These are phyloP conservation scores for Phyllostomus hastatus DNA, from an alignment of 2,113 vertebrate genomes.

Conservation along the genomic window DNA sequence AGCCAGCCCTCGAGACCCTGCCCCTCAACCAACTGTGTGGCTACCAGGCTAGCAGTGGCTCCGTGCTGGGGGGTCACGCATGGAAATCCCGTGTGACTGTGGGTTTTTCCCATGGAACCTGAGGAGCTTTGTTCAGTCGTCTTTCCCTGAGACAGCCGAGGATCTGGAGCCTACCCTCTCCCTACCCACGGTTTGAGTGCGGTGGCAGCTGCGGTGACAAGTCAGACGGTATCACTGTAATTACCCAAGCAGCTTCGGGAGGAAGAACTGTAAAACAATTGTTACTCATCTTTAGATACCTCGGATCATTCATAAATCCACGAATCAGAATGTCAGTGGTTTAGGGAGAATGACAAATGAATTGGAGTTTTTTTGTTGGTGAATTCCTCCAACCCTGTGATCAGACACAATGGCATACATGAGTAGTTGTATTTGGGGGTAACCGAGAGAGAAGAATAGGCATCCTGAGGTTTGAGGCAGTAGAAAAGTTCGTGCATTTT, in stretches of 20 bases:
- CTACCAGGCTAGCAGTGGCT: neutral
- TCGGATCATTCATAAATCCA: neutral
- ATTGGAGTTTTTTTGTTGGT: neutral
- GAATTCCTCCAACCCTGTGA: neutral
- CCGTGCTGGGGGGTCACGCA: neutral
- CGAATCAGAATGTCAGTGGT: slow-evolving; percentile 9
- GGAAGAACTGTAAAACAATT: neutral
- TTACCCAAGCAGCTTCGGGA: neutral
- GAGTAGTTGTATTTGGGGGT: neutral
- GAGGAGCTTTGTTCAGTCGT: neutral
- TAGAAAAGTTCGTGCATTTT: neutral
- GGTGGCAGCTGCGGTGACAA: neutral
- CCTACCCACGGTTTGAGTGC: neutral
- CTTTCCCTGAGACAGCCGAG: neutral
- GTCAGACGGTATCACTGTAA: neutral
- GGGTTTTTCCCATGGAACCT: rapidly evolving
- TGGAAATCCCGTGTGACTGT: neutral
- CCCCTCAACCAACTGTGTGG: neutral
- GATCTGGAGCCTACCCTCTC: neutral
- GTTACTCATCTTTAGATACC: neutral
- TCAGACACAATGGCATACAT: neutral
- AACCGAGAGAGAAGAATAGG: neutral
- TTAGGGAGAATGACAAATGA: neutral
- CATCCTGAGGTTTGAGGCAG: neutral
- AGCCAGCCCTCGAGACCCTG: neutral